Conservation (phyloP, 2,797 vertebrate species). For the Semotilus atromaculatus region DNA sequence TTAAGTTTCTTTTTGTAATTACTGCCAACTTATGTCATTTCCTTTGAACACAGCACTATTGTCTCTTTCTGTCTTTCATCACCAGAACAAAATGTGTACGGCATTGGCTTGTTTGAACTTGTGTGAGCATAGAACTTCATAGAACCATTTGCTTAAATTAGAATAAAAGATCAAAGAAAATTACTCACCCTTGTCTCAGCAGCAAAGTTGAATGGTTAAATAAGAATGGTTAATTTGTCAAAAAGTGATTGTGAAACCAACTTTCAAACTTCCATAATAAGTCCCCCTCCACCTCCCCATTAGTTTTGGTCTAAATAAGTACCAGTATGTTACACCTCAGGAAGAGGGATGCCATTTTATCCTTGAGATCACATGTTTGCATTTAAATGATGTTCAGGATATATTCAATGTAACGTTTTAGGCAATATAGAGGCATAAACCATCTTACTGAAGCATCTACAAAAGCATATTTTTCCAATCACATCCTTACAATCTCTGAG, state of each 20-base stretch:
- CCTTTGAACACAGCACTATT: slow-evolving; percentile 59
- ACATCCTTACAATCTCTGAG: neutral
- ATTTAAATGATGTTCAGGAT: neutral
- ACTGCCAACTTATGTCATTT: slow-evolving; percentile 70
- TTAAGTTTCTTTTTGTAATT: slow-evolving; percentile 64
- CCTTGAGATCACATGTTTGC: neutral
- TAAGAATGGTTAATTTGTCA: slow-evolving; percentile 20
- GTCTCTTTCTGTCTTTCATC: slow-evolving; percentile 29
- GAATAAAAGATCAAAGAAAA: slow-evolving; percentile 34
- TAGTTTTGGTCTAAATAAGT: neutral
- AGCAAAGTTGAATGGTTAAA: neutral
- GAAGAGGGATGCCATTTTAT: neutral
- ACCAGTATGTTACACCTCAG: neutral
- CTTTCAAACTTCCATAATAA: neutral
- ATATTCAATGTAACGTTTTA: neutral
- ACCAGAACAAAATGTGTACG: slow-evolving; percentile 34
- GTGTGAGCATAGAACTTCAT: neutral
- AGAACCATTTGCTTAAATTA: slow-evolving; percentile 13
- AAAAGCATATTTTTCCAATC: neutral
- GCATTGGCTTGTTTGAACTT: slow-evolving; percentile 33
- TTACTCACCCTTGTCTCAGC: neutral
- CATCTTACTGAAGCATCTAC: neutral
- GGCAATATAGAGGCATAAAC: neutral
- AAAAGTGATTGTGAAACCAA: neutral
- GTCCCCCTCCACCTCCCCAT: too few species aligned